Base-by-base conservation (phyloP, 2,797 vertebrate species). In the Diceros bicornis region DNA sequence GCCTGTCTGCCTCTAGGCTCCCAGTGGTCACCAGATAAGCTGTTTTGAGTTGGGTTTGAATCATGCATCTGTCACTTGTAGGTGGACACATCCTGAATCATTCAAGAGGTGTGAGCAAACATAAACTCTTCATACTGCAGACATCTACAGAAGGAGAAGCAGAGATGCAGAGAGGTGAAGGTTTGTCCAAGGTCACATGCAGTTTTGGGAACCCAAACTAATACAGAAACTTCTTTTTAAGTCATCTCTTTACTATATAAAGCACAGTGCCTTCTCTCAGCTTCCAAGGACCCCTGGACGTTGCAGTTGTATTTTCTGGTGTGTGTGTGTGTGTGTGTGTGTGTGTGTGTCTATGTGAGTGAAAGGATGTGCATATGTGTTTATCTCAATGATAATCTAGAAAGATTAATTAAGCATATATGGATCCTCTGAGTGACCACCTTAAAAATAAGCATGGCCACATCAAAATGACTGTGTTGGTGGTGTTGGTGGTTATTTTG, bases 341-440 rank as follows among this genome's bases (percentile, higher is more conserved):
- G 21, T 78, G 14, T 6, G 29, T 85, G 1, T 41, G 4, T 7
- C 7, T 6, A 23, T 85, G 1, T 41, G 4, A 5, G 55, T 8
- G 47, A 25, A 12, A 2, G 1, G 18, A 2, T 34, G 32, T 66
- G 47, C 2, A 0, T 6, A 25, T 3, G 0, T 29, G 17, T 71
- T 27, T 57, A 44, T 61, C 57, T 83, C 7, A 1, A 1, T 50
- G 81, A 57, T 66, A 41, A 72, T 14, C 25, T 44, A 8, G 55
- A 69, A 92, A 74, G 83, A 62, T 34, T 3, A 21, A 5, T 29
- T 41, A 32, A 66, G 6, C 21, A 25, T 47, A 5, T n/a, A 0
- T 10, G 6, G 27, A 5, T 74, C 37, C 8, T 59, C 25, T 23
- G 13, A 5, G 5, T 25, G 12, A 84, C 57, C 84, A 25, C 14